Evolutionary conservation across 2,888 invertebrate species (phyloP).

Genomic region (Taphrorychus bicolor): DNA sequence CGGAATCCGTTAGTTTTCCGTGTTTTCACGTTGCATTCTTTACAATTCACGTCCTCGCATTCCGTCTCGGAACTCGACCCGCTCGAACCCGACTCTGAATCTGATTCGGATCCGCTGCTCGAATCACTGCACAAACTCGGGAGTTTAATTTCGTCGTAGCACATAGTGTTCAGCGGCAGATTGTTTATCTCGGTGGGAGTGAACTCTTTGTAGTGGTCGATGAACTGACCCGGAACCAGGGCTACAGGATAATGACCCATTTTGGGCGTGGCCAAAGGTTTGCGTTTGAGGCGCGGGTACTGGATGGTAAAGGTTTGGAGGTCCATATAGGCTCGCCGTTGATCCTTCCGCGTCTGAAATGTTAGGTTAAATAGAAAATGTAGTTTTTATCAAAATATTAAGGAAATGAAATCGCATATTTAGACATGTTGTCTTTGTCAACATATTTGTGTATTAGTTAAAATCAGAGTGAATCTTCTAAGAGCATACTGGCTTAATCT

Average conservation of each 20-base stretch:
- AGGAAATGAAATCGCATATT: not conserved
- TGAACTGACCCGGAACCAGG: slow-evolving; percentile 95
- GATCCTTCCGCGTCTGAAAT: slow-evolving; percentile 68
- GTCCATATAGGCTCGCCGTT: slow-evolving; percentile 86
- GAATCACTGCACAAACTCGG: slow-evolving; percentile 24
- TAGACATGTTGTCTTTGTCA: too few relatives aligned
- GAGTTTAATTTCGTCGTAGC: slow-evolving; percentile 38
- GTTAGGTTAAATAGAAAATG: not conserved
- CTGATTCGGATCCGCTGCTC: slow-evolving; percentile 33
- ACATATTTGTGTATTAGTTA: too few relatives aligned
- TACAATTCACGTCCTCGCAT: slow-evolving; percentile 45
- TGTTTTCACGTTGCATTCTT: slow-evolving; percentile 39
- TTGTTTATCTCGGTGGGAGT: slow-evolving; percentile 86
- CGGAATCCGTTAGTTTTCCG: slow-evolving; percentile 5
- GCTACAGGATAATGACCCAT: slow-evolving; percentile 87
- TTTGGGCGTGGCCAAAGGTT: slow-evolving; percentile 61
- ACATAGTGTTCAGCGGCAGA: slow-evolving; percentile 90
- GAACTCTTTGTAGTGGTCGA: slow-evolving; percentile 82
- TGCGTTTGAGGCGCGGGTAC: slow-evolving; percentile 68
- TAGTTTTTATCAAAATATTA: not conserved
- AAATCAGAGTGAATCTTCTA: too few relatives aligned
- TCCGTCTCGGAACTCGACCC: slow-evolving; percentile 29
- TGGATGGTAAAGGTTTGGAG: slow-evolving; percentile 90
- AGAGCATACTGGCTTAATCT: too few relatives aligned
- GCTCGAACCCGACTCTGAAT: slow-evolving; percentile 26